Evolutionary conservation across 2,888 invertebrate genomes (phyloP), one percentile per base, ranked within the genome.

Genomic region (Tiliacea aurago): DNA sequence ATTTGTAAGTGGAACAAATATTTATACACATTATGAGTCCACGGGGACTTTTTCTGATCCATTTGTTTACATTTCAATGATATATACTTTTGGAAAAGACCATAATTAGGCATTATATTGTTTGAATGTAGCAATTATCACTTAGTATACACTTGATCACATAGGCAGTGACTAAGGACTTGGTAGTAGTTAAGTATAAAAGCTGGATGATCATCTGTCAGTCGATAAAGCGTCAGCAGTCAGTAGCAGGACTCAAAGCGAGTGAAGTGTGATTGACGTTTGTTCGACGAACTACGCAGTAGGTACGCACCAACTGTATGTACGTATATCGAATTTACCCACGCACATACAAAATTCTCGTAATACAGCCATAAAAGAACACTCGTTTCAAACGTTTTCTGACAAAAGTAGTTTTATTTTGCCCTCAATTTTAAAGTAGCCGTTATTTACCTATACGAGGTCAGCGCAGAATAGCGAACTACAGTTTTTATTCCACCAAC

Each of bases 401-500:
- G 20, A 23, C 15, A 49, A 56, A 64, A 37, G 41, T 58, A 20
- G 56, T 45, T 76, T 74, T 47, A 41, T 73, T 58, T 58, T 33
- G 45, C 56, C 61, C 68, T 67, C 65, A 69, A 56, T 68, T 73
- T 74, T 65, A 76, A 79, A 75, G 63, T 62, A 73, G 66, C 18
- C 15, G n/a, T 51, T 66, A 69, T 73, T 80, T 69, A 63, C 45
- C 70, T 69, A 64, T 64, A 73, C 61, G 64, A 67, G 69, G 65
- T 58, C 66, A 71, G 43, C 64, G 55, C 64, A 73, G 73, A 76
- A 80, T 64, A 76, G 45, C 37, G 56, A 65, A 73, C 68, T 61
- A 67, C 70, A 69, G 76, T 78, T 84, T 84, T 84, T 84, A 81
- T 82, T 76, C 80, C 62, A 66, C 77, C 37, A 69, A 69, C 74